Evolutionary conservation across 2,888 invertebrate species (phyloP), one percentile per base, ranked within the genome.

Genomic region (Meghimatium bilineatum): DNA sequence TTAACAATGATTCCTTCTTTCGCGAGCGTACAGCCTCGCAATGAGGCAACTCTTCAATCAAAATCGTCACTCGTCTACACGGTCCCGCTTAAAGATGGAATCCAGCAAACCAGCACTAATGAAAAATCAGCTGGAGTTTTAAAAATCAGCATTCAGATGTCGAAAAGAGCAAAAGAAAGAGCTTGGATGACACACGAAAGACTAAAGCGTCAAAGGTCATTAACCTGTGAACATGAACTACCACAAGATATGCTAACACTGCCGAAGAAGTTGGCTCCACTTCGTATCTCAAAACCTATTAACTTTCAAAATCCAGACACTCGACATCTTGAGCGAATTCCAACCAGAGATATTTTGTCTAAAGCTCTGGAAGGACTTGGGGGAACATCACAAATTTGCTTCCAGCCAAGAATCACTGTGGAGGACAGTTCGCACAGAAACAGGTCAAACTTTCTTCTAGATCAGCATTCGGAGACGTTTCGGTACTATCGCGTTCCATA

Each of bases 101-200:
- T 14, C 12, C 44, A 49, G 1, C 44, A 44, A 49, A 17, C 49
- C n/a, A 74, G 29, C 14, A 44, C 29, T 12, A 44, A 74, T 34
- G 60, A 76, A 17, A 60, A 32, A 12, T 76, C 76, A 26, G 76
- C 76, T 10, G 76, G 76, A 3, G 76, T 76, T 17, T 36, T 76
- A 23, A 76, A 76, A n/a, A 76, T 76, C 36, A 56, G 60, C 56
- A 60, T 76, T 26, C 76, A 76, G 56, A 56, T 60, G 56, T 60
- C 76, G 1, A 56, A 76, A 14, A 32, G 76, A 60, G 56, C 76
- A 23, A 34, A 56, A 10, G 76, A 76, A 34, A 56, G 76, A 26
- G 76, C 76, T 36, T 76, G 76, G 76, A n/a, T 56, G 26, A 76
- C 76, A 3, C 76, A 76, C 23, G 72, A 74, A 29, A 44, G 72